Evolutionary conservation across 1,140 invertebrate genomes (phyloP).

Genomic region (Plectus sambesii): DNA sequence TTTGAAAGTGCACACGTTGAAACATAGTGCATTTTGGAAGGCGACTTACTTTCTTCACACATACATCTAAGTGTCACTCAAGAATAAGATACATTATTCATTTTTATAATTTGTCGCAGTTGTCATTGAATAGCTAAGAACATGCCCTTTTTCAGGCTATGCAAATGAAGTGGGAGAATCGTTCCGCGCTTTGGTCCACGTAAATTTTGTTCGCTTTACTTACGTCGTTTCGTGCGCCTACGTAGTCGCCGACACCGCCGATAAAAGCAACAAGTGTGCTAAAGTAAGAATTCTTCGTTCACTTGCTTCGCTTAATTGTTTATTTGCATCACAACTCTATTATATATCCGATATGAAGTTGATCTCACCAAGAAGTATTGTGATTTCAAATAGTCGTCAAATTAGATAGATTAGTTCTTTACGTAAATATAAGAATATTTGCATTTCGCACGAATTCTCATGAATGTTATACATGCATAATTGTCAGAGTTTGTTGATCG

Average conservation of each 20-base stretch:
- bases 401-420: too few species aligned
- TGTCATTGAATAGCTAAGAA: not conserved
- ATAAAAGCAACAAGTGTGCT: slow-evolving; percentile 63
- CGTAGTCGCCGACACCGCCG: slow-evolving; percentile 69
- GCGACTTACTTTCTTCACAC: slow-evolving; percentile 6
- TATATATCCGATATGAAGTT: too few species aligned
- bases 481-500: too few species aligned
- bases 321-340: too few species aligned
- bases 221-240: slow-evolving; percentile 72
- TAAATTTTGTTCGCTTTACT: slow-evolving; percentile 60
- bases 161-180: slow-evolving; percentile 89
- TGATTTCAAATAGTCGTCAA: too few species aligned
- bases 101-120: slow-evolving; percentile 13
- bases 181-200: slow-evolving; percentile 65
- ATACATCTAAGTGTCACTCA: slow-evolving; percentile 5
- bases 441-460: too few species aligned
- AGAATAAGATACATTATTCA: not conserved
- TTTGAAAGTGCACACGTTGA: slow-evolving; percentile 44
- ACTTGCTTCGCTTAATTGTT: not conserved
- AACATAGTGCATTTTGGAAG: slow-evolving; percentile 46
- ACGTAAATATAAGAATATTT: too few species aligned
- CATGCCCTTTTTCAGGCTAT: slow-evolving; percentile 60
- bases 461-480: too few species aligned
- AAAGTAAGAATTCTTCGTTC: slow-evolving; percentile 50
- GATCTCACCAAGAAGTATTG: too few species aligned